Evolutionary conservation across 2,888 invertebrate genomes (phyloP), one percentile per base, ranked within the genome.

Genomic region (Lamproptera curius): DNA sequence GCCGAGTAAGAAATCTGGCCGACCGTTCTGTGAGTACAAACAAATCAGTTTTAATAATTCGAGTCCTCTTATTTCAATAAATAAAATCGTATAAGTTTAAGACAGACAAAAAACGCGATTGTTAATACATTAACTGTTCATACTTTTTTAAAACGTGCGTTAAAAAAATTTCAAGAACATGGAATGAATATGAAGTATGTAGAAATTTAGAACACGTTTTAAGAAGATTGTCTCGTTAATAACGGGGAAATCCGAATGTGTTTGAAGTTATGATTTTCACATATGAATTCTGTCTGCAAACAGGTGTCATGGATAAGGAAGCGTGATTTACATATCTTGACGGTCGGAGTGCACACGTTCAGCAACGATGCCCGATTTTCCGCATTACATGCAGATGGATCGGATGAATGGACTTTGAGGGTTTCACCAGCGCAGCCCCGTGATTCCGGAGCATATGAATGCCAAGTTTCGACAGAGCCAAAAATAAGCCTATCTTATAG

Each of bases 381-480:
- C 8, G 90, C 92, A 31, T 85, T 91, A 6, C 91, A 91, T 67
- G 89, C 90, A 1, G 90, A 91, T 58, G 89, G 89, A 45, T 90
- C 89, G 0, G 91, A 91, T 63, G 91, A 92, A 65, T 92, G 92
- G 92, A 95, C 87, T 91, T 69, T 77, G 46, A 62, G 78, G 14
- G 82, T 76, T 1, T 70, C 92, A 61, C 92, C 81, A 0, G 82
- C 91, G 43, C 91, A 91, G 70, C 89, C 93, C 1, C 89, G 94
- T 52, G 96, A 96, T 80, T 95, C 94, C 46, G 96, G 96, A 52
- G 92, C 94, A 55, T 96, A 96, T 80, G 96, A 96, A 88, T 96
- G 96, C 74, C 96, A 96, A 89, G 95, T 96, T 57, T 95, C 95
- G 63, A 96, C 95, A 15, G 96, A 96, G 73, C 96, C 96, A 49